Evolutionary conservation across 2,113 vertebrate genomes (phyloP), one percentile per base, ranked within the genome.

Genomic region (Tachysurus vachellii): DNA sequence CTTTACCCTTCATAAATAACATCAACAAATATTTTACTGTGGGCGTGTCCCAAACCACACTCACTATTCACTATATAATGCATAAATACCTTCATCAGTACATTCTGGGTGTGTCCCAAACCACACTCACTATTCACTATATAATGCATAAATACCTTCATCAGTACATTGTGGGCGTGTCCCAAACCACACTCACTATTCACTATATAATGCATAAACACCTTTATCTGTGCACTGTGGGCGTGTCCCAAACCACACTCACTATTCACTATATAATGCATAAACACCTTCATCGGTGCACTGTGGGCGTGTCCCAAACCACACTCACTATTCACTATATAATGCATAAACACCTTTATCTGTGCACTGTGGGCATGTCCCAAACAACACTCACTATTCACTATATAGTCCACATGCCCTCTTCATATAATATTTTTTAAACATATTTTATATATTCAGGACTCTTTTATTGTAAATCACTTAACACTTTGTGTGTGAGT

Each of bases 1-100:
- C n/a, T 75, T 75, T 62, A 61, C 50, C 42, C 42, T 61, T 57
- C 54, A 77, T 77, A 56, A 79, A 79, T 17, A 57, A 57, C 77
- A 79, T 16, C 28, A 80, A 80, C 53, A 57, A 57, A 36, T n/a
- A 56, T 80, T 80, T 17, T 9, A 57, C 12, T 57, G n/a, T 57
- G 16, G 28, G 16, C 0, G 13, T 26, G 64, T 70, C 56, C 56
- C 7, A 50, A 47, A 28, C 47, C 75, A n/a, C 47, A 77, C 11
- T 0, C 11, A 23, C 2, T 54, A 54, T n/a, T 56, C 44, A 76
- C 73, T 47, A 50, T 36, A n/a, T n/a, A 76, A 23, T n/a, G 10
- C 44, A 26, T 75, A 50, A 75, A 50, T 42, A 50, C 36, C 13
- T 5, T 44, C 66, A 36, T 70, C 5, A 16, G 14, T 71, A 2